Conservation (phyloP, 53 echinoderm and acorn worm genomes). For the Glandiceps talaboti region DNA sequence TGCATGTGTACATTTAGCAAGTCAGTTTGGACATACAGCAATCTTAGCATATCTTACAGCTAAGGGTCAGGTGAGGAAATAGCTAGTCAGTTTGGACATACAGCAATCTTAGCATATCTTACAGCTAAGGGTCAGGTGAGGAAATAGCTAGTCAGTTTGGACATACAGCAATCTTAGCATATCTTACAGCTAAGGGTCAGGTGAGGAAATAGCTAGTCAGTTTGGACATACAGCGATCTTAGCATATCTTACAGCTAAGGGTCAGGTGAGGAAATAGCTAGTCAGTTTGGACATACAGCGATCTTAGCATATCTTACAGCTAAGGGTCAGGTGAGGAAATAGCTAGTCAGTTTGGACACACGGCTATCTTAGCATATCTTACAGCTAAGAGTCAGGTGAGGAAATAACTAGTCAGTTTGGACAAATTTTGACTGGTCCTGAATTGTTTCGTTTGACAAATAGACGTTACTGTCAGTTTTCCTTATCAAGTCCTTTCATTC, state of each 20-base stretch:
- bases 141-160: constrained; percentile 57
- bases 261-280: constrained; percentile 73
- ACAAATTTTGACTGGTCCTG: too few species aligned
- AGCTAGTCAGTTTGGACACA: neutral
- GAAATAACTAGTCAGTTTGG: too few species aligned
- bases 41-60: constrained; percentile 81
- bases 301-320: constrained; percentile 81
- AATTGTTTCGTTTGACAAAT: too few species aligned
- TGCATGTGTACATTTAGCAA: constrained; percentile 69
- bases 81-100: constrained; percentile 82
- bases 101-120: constrained; percentile 52
- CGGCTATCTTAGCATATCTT: too few species aligned
- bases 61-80: constrained; percentile 64
- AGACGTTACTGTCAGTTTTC: too few species aligned
- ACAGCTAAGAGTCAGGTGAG: too few species aligned
- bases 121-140: neutral
- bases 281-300: constrained; percentile 87
- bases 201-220: constrained; percentile 67
- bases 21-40: constrained; percentile 89
- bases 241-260: constrained; percentile 85
- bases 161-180: constrained; percentile 83
- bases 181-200: constrained; percentile 89
- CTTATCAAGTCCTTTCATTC: too few species aligned
- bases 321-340: constrained; percentile 72
- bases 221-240: constrained; percentile 87